Conservation (phyloP, 2,113 vertebrate genomes). For the Crotalus tigris region DNA sequence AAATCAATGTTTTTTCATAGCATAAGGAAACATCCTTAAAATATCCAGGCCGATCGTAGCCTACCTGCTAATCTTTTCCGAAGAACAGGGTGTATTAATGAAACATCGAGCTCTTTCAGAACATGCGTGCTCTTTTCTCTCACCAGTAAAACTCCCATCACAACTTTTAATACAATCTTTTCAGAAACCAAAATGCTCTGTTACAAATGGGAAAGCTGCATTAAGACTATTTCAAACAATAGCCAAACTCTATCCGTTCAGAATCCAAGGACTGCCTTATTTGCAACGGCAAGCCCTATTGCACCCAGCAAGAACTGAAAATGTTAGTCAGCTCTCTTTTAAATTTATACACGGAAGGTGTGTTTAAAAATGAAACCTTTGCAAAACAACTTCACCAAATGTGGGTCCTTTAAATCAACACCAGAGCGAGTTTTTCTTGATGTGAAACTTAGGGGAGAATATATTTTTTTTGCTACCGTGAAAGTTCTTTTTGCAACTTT, state of each 20-base stretch:
- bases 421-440: neutral
- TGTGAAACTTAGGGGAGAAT: neutral
- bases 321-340: neutral
- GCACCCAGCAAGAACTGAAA: neutral
- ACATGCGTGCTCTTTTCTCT: neutral
- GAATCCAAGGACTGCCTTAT: neutral
- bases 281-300: accelerated
- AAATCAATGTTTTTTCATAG: neutral
- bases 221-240: neutral
- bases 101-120: neutral
- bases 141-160: neutral
- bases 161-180: neutral
- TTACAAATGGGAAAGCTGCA: neutral
- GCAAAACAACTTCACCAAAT: neutral
- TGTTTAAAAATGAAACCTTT: neutral
- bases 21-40: neutral
- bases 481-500: neutral
- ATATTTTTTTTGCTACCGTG: neutral
- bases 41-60: neutral
- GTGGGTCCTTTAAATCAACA: neutral
- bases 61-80: neutral
- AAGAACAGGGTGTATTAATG: neutral
- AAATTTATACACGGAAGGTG: neutral
- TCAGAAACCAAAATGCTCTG: neutral
- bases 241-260: neutral